Base-by-base conservation (phyloP, 2,113 vertebrate species). In the Lophochroa leadbeateri region DNA sequence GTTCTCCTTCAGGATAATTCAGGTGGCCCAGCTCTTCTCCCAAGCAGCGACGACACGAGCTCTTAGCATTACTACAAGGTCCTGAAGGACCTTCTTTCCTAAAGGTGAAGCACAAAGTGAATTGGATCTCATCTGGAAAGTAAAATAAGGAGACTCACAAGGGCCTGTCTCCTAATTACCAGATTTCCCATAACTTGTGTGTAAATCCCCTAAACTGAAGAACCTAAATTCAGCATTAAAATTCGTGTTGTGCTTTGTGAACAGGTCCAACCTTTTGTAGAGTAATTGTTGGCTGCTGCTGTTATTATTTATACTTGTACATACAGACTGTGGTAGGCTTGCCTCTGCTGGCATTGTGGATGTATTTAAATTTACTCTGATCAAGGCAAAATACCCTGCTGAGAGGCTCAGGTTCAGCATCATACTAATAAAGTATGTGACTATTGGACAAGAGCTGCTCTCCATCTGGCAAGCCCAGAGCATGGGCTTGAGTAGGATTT, bases 361-460 rank as follows among this genome's bases (percentile, higher is more conserved):
- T 57, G 58, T n/a, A 46, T 88, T 92, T 90, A 88, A 72, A 86
- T 88, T 90, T 69, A 67, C 63, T 83, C 49, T 77, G 80, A 93
- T 86, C 85, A 53, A 86, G 88, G 41, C 75, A 93, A 90, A 93
- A 92, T 69, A 65, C 71, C 63, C 82, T 76, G 63, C 58, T 88
- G 94, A 80, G 88, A 82, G 33, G 52, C 67, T 92, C 88, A 83
- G 71, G 71, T 93, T 96, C 67, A 85, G 31, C 70, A 91, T 63
- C 29, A 31, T 82, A 58, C 63, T 94, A 92, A 86, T 88, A 69
- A 93, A 94, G 37, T 65, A 7, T 58, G 79, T 90, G 71, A 47
- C 80, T 86, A 68, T 83, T 94, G 92, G 88, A 83, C 75, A 88
- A 53, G 85, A 58, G 64, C 53, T 88, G 71, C 41, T 72, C 33